These are phyloP conservation scores for Xiphophorus birchmanni DNA, from an alignment of 2,797 vertebrate genomes.

Conservation along the genomic window DNA sequence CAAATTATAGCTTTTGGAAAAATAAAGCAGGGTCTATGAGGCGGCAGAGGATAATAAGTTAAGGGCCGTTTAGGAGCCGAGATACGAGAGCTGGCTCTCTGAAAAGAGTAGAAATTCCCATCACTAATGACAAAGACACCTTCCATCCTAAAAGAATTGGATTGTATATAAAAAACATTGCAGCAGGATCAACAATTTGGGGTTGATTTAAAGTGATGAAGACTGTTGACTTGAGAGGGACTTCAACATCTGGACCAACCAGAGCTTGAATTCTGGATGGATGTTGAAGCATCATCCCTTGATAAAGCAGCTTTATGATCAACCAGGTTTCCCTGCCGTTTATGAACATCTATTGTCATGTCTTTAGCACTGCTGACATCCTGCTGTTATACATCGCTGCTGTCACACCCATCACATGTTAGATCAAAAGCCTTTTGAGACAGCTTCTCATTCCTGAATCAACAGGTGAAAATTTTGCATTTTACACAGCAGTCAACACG, in stretches of 20 bases:
- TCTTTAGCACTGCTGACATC: background rate
- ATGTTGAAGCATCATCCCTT: background rate
- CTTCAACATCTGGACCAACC: background rate
- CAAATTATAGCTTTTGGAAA: too few species aligned
- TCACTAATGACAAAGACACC: background rate
- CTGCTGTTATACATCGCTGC: background rate
- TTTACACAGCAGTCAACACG: background rate
- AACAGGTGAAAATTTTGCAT: background rate
- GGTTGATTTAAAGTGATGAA: background rate
- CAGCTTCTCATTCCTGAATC: background rate
- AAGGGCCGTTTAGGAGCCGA: too few species aligned
- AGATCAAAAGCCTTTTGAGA: background rate
- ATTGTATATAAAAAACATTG: background rate
- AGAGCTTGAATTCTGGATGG: background rate
- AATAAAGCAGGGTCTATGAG: too few species aligned
- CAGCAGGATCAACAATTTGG: background rate
- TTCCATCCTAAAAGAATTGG: background rate
- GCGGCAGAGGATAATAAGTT: too few species aligned
- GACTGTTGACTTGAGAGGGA: background rate
- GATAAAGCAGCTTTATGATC: background rate
- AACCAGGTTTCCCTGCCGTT: background rate
- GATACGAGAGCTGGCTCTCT: too few species aligned
- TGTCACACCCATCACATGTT: background rate
- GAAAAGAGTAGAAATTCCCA: too few species aligned
- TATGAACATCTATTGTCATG: background rate